A percentile compares a stretch with the other conserved stretches of the same genome.
Evolutionary conservation across 1,140 invertebrate genomes (phyloP).

Genomic region (Drosophila oshimai): DNA sequence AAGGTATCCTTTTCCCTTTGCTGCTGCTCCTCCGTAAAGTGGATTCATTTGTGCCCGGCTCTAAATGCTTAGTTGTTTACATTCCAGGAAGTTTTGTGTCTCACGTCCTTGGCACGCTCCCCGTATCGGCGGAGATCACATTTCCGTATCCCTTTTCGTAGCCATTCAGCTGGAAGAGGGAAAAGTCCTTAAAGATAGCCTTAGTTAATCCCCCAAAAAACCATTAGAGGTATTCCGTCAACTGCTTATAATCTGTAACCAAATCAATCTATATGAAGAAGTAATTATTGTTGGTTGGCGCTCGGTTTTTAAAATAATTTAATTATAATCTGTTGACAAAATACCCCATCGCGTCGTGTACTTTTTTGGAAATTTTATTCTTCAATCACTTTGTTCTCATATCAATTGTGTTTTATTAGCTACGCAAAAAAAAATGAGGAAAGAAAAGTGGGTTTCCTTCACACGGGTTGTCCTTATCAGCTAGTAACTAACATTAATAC

Average conservation of each 20-base stretch:
- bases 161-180: constrained; percentile 51
- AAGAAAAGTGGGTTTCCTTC: constrained; percentile 32
- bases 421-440: constrained; percentile 65
- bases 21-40: constrained; percentile 46
- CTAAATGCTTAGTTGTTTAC: constrained; percentile 79
- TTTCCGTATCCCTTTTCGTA: neutral
- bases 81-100: constrained; percentile 74
- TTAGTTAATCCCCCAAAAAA: neutral
- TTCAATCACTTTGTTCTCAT: constrained; percentile 73
- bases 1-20: constrained; percentile 21
- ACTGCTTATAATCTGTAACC: neutral
- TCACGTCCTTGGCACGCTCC: constrained; percentile 52
- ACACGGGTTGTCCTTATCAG: constrained; percentile 33
- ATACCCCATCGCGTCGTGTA: neutral
- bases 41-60: constrained; percentile 68
- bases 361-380: constrained; percentile 57
- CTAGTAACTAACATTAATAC: constrained; percentile 72
- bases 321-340: too few relatives aligned
- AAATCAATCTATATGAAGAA: too few relatives aligned
- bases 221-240: neutral
- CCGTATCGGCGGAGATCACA: neutral
- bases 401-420: constrained; percentile 75
- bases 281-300: too few relatives aligned
- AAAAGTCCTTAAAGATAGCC: neutral
- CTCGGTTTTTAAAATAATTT: too few relatives aligned